Evolutionary conservation across 2,113 vertebrate genomes (phyloP).

Genomic region (Athene cunicularia): DNA sequence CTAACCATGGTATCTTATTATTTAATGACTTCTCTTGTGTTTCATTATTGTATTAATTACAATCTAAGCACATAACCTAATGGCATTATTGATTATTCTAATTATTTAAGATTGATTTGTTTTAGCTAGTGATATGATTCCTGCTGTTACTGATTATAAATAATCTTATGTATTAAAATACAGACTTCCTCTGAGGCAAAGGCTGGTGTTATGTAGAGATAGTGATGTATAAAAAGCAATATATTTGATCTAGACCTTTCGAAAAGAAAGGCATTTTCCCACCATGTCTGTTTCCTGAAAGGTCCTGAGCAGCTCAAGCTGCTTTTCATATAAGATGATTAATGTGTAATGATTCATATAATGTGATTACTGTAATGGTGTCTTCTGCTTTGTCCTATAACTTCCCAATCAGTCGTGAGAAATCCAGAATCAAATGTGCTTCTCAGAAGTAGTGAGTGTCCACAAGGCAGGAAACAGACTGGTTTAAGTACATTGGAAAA

Average conservation of each 20-base stretch:
- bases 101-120: neutral
- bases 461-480: neutral
- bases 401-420: neutral
- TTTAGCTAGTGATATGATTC: neutral
- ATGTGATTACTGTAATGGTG: neutral
- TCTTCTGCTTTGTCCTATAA: neutral
- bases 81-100: neutral
- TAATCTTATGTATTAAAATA: neutral
- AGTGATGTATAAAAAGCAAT: neutral
- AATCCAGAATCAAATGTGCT: neutral
- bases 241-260: neutral
- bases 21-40: neutral
- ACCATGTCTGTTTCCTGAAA: neutral
- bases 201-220: neutral
- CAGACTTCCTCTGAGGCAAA: neutral
- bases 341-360: neutral
- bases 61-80: neutral
- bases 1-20: neutral
- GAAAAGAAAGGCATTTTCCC: neutral
- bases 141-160: neutral
- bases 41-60: neutral
- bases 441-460: neutral
- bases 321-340: neutral
- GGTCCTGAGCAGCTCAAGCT: neutral
- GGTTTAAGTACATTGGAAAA: neutral